These are phyloP conservation scores for Meteorus cinctellus DNA, from an alignment of 2,888 invertebrate genomes.

Conservation along the genomic window DNA sequence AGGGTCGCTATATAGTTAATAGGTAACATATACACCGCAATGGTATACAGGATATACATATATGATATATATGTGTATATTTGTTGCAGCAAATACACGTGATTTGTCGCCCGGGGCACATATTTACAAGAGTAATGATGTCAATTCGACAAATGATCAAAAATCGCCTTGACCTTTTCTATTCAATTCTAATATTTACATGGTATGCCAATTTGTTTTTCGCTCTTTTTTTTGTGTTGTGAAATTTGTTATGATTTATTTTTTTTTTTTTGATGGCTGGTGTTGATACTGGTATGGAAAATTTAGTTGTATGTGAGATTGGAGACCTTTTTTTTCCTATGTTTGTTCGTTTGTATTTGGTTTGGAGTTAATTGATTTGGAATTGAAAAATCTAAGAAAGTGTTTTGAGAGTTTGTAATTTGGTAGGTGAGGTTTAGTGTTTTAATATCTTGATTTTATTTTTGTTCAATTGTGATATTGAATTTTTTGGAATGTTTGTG, in stretches of 20 bases:
- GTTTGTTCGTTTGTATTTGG: no score
- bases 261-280: not conserved
- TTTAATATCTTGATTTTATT: no score
- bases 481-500: no score
- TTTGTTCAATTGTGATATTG: no score
- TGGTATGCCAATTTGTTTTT: not conserved
- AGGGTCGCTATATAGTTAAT: conserved; percentile 46
- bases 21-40: not conserved
- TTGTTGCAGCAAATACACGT: conserved; percentile 20
- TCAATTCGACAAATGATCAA: conserved; percentile 19
- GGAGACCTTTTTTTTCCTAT: no score
- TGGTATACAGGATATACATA: not conserved
- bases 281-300: no score
- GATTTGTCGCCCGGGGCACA: conserved; percentile 27
- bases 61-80: conserved; percentile 4
- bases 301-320: no score
- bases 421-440: no score
- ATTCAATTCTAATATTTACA: not conserved
- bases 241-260: no score
- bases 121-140: conserved; percentile 20
- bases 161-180: conserved; percentile 29
- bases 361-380: no score
- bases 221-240: not conserved
- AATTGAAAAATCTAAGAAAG: no score
- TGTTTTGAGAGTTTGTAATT: no score